Percentiles rank a stretch among this genome's conserved stretches.
These are phyloP conservation scores for Ichneumon xanthorius DNA, from an alignment of 2,888 invertebrate species.

Conservation along the genomic window DNA sequence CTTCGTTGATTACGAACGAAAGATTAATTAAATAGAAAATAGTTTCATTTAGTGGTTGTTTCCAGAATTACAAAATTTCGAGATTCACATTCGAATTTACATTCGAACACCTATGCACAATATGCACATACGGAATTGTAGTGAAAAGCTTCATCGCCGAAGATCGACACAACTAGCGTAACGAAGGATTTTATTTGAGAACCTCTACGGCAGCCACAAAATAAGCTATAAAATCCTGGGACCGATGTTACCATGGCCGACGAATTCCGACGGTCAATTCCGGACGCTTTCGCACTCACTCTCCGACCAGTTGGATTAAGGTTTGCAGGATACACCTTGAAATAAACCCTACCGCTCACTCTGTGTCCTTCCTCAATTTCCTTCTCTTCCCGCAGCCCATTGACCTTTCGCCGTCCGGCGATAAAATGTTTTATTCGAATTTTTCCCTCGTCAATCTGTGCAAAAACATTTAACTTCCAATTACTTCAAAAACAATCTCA, in stretches of 20 bases:
- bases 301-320: conserved; percentile 5
- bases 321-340: conserved; percentile 49
- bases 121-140: too few relatives aligned
- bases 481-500: not conserved
- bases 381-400: conserved; percentile 28
- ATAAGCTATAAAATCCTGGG: conserved; percentile 74
- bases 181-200: conserved; percentile 65
- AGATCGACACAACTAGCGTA: not conserved
- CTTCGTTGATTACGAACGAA: conserved; percentile 52
- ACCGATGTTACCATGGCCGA: conserved; percentile 72
- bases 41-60: not conserved
- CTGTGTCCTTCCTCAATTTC: conserved; percentile 41
- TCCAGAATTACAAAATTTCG: not conserved
- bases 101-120: too few relatives aligned
- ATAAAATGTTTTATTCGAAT: conserved; percentile 72
- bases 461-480: not conserved
- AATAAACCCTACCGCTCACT: conserved; percentile 37
- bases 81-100: not conserved
- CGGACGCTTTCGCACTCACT: conserved; percentile 59
- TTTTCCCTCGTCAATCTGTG: conserved; percentile 49
- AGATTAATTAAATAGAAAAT: conserved; percentile 26
- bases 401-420: conserved; percentile 42
- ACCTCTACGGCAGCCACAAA: conserved; percentile 68
- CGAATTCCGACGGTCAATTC: conserved; percentile 74
- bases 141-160: not conserved